A percentile compares a stretch with the other conserved stretches of the same genome.
Conservation (phyloP, 2,797 vertebrate genomes). For the Lindbergichthys nudifrons region DNA sequence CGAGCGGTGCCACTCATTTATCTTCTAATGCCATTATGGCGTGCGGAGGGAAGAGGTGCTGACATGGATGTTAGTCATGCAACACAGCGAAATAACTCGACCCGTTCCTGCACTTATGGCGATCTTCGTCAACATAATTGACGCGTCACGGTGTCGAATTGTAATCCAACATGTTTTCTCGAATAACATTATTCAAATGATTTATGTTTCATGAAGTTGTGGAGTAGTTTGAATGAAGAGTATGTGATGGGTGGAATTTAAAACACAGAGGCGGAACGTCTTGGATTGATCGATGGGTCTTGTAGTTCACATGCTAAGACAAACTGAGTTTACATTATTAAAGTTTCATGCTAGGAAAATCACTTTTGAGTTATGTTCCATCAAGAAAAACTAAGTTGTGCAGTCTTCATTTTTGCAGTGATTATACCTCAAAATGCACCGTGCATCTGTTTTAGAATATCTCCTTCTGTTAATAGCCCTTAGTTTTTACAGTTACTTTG, state of each 20-base stretch:
- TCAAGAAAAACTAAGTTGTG: background rate
- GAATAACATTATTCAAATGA: conserved; percentile 49
- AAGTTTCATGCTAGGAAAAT: background rate
- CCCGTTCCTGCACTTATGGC: conserved; percentile 44
- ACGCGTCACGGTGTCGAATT: conserved; percentile 51
- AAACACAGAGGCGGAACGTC: conserved; percentile 4
- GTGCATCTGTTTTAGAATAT: conserved; percentile 8
- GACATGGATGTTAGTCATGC: conserved; percentile 76
- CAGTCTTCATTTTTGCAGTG: background rate
- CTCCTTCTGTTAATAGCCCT: conserved; percentile 48
- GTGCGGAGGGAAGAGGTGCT: conserved; percentile 64
- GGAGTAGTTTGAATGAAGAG: conserved; percentile 26
- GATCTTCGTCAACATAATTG: conserved; percentile 70
- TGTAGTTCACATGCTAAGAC: background rate
- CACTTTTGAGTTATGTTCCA: background rate
- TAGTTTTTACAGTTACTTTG: conserved; percentile 66
- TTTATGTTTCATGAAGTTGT: conserved; percentile 46
- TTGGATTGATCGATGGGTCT: conserved; percentile 15
- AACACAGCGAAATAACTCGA: conserved; percentile 62
- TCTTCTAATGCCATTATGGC: conserved; percentile 79
- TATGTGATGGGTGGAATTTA: conserved; percentile 25
- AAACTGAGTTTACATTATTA: background rate
- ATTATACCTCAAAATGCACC: conserved; percentile 4
- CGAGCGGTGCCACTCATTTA: conserved; percentile 77
- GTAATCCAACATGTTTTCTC: conserved; percentile 49